phyloP scores from a whole-genome alignment of 2,113 vertebrate genomes.

The Eublepharis macularius region DNA sequence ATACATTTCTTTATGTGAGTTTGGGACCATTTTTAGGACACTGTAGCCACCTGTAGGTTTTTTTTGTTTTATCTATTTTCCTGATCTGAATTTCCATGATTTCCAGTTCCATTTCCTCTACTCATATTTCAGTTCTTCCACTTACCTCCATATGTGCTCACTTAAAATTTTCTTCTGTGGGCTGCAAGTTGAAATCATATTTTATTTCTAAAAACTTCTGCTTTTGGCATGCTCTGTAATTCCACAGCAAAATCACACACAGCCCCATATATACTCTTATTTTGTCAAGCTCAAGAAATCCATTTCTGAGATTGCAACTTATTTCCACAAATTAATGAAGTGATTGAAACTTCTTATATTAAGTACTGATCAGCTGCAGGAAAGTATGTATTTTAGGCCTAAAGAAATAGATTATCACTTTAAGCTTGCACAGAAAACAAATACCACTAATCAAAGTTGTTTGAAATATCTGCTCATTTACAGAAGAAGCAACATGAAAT shows the following conservation, averaged over 20 bases:
- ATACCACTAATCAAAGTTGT: slow-evolving; percentile 33
- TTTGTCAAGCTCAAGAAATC: slow-evolving; percentile 26
- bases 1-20: background rate
- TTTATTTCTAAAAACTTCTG: slow-evolving; percentile 9
- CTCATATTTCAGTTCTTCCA: slow-evolving; percentile 20
- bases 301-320: slow-evolving; percentile 32
- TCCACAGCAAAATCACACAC: background rate
- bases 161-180: background rate
- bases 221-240: background rate
- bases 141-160: slow-evolving; percentile 10
- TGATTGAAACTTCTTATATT: background rate
- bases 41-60: background rate
- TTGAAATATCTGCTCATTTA: slow-evolving; percentile 42
- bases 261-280: background rate
- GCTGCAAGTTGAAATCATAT: slow-evolving; percentile 27
- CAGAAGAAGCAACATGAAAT: slow-evolving; percentile 24
- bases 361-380: background rate
- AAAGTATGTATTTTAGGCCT: slow-evolving; percentile 7
- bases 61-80: background rate
- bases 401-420: slow-evolving; percentile 25
- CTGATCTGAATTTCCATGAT: slow-evolving; percentile 1
- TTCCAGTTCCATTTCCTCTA: slow-evolving; percentile 36
- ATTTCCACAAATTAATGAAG: slow-evolving; percentile 27
- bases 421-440: slow-evolving; percentile 16
- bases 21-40: background rate